A percentile compares a stretch with the other conserved stretches of the same genome.
Conservation (phyloP, 2,113 vertebrate species). For the Chlorodrepanis virens region DNA sequence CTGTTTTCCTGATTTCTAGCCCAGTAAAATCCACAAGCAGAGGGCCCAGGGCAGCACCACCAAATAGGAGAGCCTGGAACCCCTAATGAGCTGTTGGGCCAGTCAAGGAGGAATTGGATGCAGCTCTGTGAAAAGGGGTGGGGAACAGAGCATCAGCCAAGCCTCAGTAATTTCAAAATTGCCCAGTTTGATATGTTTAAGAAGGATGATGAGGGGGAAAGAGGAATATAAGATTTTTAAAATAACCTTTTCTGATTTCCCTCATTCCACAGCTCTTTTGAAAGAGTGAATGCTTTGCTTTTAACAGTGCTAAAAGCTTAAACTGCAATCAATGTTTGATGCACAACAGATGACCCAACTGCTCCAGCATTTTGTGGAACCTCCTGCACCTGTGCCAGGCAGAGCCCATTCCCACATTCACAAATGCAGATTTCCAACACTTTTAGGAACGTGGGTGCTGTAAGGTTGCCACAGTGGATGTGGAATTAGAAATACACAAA, state of each 20-base stretch:
- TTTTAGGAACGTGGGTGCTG: fast-evolving
- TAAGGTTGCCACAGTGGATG: not conserved
- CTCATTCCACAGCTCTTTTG: not conserved
- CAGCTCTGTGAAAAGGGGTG: not conserved
- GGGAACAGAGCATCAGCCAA: not conserved
- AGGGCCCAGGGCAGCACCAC: not conserved
- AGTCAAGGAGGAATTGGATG: not conserved
- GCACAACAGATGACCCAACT: not conserved
- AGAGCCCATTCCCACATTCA: not conserved
- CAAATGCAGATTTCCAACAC: not conserved
- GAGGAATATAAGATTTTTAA: not conserved
- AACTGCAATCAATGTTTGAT: not conserved
- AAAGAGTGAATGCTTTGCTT: not conserved
- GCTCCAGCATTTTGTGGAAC: not conserved
- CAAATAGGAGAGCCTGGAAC: fast-evolving
- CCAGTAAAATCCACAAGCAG: not conserved
- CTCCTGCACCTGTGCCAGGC: not conserved
- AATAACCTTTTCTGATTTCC: not conserved
- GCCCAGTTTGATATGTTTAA: not conserved
- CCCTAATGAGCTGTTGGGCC: not conserved
- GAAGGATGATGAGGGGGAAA: not conserved
- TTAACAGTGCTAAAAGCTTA: not conserved
- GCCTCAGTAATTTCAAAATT: not conserved
- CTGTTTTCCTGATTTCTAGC: not conserved
- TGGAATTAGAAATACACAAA: not conserved